phyloP scores from a whole-genome alignment of 2,888 invertebrate species.

The Venusia cambrica region DNA sequence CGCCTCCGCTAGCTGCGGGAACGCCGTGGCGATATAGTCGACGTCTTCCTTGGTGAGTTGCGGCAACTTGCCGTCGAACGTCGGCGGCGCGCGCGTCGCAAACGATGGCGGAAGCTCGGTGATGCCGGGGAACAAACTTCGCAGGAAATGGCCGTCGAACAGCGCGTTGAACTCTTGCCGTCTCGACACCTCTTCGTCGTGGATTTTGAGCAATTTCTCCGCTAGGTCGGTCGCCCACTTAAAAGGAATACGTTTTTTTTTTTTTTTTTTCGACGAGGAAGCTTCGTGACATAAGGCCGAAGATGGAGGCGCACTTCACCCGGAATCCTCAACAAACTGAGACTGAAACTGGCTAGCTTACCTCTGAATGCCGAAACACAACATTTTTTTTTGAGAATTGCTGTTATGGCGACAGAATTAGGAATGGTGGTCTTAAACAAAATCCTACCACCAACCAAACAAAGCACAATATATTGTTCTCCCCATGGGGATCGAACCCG shows the following conservation, averaged over 20 bases:
- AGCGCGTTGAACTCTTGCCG: constrained; percentile 89
- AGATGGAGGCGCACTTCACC: too few species aligned
- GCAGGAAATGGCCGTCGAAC: constrained; percentile 92
- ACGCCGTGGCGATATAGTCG: constrained; percentile 81
- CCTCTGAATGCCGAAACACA: too few species aligned
- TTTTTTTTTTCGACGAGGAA: too few species aligned
- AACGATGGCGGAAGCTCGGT: constrained; percentile 92
- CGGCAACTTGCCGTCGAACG: constrained; percentile 88
- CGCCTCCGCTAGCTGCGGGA: constrained; percentile 85
- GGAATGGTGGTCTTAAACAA: too few species aligned
- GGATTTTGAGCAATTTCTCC: constrained; percentile 87
- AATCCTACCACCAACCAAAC: too few species aligned
- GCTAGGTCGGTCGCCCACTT: constrained; percentile 93
- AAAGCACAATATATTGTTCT: too few species aligned
- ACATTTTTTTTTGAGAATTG: too few species aligned
- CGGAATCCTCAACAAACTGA: too few species aligned
- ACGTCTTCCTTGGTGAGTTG: constrained; percentile 83
- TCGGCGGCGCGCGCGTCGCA: constrained; percentile 88
- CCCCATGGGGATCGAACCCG: too few species aligned
- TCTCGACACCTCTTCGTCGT: constrained; percentile 90
- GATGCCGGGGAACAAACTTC: constrained; percentile 93
- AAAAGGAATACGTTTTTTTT: constrained; percentile 34
- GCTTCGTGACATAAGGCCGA: too few species aligned
- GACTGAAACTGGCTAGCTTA: too few species aligned
- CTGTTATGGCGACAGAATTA: too few species aligned